phyloP scores from a whole-genome alignment of 1,140 invertebrate species.

The Agraylea sexmaculata region DNA sequence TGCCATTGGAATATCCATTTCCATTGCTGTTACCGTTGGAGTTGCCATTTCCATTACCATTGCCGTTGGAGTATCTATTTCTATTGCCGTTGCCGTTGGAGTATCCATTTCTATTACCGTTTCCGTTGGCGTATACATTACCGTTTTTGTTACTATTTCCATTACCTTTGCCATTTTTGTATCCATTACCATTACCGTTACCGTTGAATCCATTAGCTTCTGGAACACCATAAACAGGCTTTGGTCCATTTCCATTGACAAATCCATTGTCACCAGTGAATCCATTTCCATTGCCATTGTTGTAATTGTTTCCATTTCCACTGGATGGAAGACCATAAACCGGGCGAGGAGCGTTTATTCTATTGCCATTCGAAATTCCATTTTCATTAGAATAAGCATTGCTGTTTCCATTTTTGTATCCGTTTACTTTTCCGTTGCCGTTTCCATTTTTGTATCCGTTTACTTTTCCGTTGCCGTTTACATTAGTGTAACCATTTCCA shows the following conservation, averaged over 20 bases:
- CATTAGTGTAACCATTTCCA: too few relatives aligned
- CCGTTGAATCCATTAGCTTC: constrained; percentile 4
- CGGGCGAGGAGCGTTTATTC: too few relatives aligned
- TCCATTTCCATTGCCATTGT: constrained; percentile 10
- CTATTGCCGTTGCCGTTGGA: constrained; percentile 2
- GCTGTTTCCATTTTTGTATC: neutral
- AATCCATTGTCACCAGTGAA: too few relatives aligned
- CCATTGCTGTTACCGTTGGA: constrained; percentile 14
- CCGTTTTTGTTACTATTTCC: constrained; percentile 12
- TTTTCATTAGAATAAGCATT: constrained; percentile 5
- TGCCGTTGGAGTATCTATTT: neutral
- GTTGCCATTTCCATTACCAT: constrained; percentile 20
- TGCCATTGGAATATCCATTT: neutral
- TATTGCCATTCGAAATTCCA: too few relatives aligned
- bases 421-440: constrained; percentile 6
- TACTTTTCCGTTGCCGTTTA: constrained; percentile 9
- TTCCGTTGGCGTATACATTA: constrained; percentile 1
- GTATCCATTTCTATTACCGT: constrained; percentile 5
- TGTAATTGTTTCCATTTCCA: too few relatives aligned
- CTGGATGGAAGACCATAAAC: too few relatives aligned
- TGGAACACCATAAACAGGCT: too few relatives aligned
- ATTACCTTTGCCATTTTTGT: constrained; percentile 4
- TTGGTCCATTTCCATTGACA: constrained; percentile 5
- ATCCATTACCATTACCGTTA: constrained; percentile 11
- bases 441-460: constrained; percentile 7